Evolutionary conservation across 1,140 invertebrate species (phyloP).

Genomic region (Achroia grisella): DNA sequence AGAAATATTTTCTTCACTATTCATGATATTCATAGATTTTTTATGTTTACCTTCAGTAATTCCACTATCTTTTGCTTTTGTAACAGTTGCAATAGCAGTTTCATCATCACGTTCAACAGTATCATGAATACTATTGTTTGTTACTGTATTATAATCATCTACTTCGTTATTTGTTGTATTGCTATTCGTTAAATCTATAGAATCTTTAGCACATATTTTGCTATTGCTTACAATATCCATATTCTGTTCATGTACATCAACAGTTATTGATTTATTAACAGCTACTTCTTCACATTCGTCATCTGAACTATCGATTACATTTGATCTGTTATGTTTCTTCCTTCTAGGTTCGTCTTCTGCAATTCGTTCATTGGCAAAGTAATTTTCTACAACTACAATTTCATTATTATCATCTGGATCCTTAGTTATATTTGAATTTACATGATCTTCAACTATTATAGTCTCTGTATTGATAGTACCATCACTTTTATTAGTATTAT

Average conservation of each 20-base stretch:
- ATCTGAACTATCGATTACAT: conserved; percentile 50
- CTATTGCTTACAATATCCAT: background rate
- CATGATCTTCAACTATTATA: background rate
- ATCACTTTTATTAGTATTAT: conserved; percentile 1
- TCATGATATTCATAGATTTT: conserved; percentile 3
- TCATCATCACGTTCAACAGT: no score
- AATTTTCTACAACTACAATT: conserved; percentile 3
- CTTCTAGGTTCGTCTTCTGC: conserved; percentile 6
- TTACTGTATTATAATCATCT: background rate
- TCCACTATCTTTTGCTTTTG: conserved; percentile 1
- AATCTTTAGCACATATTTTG: background rate
- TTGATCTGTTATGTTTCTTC: conserved; percentile 30
- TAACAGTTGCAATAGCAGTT: background rate
- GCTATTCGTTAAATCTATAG: background rate
- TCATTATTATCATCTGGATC: conserved; percentile 6
- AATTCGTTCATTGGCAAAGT: conserved; percentile 7
- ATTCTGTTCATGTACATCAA: conserved; percentile 13
- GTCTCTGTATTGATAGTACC: background rate
- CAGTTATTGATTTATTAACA: conserved; percentile 18
- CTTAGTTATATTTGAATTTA: conserved; percentile 8
- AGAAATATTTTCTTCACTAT: background rate
- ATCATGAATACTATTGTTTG: no score
- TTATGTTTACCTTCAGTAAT: conserved; percentile 3
- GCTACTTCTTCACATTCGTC: conserved; percentile 22
- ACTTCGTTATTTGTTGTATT: conserved; percentile 6